A percentile compares a stretch with the other conserved stretches of the same genome.
phyloP scores from a whole-genome alignment of 2,888 invertebrate genomes.

The Andrena chrysosceles region DNA sequence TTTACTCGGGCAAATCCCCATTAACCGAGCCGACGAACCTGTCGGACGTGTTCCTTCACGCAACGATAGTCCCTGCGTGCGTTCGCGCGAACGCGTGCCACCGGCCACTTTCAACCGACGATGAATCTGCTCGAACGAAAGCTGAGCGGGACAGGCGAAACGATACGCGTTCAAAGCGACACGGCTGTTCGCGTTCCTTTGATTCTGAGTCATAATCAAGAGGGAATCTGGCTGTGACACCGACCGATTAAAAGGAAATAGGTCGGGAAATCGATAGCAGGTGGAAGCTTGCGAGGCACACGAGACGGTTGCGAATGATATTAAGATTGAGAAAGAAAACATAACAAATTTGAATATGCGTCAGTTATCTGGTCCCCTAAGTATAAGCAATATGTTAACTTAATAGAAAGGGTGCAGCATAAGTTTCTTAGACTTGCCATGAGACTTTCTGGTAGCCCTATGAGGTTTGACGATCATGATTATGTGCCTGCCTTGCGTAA shows the following conservation, averaged over 20 bases:
- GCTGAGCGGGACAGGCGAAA: constrained; percentile 40
- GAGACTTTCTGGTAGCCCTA: too few relatives aligned
- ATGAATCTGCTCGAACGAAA: constrained; percentile 45
- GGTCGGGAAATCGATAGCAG: constrained; percentile 12
- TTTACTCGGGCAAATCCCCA: constrained; percentile 80
- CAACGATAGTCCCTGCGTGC: constrained; percentile 21
- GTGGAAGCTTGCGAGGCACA: constrained; percentile 3
- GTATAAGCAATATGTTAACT: too few relatives aligned
- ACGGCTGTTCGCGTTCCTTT: constrained; percentile 20
- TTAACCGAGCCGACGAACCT: constrained; percentile 74
- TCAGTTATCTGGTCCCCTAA: too few relatives aligned
- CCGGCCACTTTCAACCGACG: constrained; percentile 43
- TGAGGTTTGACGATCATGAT: too few relatives aligned
- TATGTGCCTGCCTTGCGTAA: too few relatives aligned
- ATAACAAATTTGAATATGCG: too few relatives aligned
- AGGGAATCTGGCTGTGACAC: neutral
- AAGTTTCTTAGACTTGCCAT: too few relatives aligned
- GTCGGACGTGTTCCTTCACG: constrained; percentile 62
- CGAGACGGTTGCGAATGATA: neutral
- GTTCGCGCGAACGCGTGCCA: constrained; percentile 11
- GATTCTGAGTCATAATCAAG: constrained; percentile 13
- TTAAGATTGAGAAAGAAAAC: neutral
- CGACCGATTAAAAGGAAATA: neutral
- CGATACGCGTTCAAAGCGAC: constrained; percentile 37
- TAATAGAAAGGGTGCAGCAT: too few relatives aligned